Evolutionary conservation across 1,140 invertebrate genomes (phyloP).

Genomic region (Ceratoteleas bidentatus): DNA sequence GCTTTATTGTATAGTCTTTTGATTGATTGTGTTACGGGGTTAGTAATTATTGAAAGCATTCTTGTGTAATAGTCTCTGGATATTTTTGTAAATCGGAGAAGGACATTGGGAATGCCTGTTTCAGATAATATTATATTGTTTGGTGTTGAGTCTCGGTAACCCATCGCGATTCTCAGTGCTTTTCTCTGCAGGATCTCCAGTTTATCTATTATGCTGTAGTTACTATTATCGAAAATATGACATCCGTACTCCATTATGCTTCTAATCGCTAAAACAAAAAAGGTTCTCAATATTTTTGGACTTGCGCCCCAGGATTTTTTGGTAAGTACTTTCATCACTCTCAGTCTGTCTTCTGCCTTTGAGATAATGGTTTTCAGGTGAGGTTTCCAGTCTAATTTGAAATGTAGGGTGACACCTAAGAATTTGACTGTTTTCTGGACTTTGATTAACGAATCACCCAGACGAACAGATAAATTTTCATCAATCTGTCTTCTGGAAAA

Average conservation of each 20-base stretch:
- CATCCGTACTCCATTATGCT: constrained; percentile 4
- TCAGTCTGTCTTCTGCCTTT: too few species aligned
- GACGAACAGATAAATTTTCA: neutral
- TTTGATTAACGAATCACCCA: neutral
- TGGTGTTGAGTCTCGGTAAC: neutral
- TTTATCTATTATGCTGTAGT: neutral
- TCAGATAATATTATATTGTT: neutral
- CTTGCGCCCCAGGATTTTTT: constrained; percentile 7
- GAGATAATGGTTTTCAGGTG: too few species aligned
- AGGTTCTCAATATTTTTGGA: constrained; percentile 2
- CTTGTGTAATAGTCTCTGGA: too few species aligned
- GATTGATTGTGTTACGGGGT: too few species aligned
- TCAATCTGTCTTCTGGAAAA: neutral
- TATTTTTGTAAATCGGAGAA: neutral
- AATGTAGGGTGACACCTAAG: neutral
- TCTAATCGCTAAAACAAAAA: neutral
- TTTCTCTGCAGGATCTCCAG: constrained; percentile 9
- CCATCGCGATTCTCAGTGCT: neutral
- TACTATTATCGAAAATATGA: neutral
- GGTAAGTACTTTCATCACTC: neutral
- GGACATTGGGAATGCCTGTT: neutral
- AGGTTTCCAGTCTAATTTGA: constrained; percentile 15
- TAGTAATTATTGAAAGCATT: too few species aligned
- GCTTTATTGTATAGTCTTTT: too few species aligned
- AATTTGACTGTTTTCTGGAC: neutral